Evolutionary conservation across 1,140 invertebrate genomes (phyloP), one percentile per base, ranked within the genome.

Genomic region (Papilio polyxenes): DNA sequence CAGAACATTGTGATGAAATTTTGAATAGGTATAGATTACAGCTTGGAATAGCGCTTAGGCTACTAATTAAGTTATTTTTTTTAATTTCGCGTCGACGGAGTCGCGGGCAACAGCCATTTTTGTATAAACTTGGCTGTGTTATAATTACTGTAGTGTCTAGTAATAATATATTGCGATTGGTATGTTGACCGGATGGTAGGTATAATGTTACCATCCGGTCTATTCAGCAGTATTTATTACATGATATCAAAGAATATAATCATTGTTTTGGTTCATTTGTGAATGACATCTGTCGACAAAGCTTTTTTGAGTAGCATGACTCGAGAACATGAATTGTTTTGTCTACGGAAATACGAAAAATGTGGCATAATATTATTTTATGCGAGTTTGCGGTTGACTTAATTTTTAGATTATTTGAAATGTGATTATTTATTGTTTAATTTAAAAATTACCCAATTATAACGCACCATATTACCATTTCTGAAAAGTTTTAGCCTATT

Each of bases 291-390:
- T 48, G 78, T 44, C 78, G 78, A 69, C n/a, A 44, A 49, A 65
- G 59, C 77, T 40, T 80, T 80, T 65, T 53, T 15, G 37, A 77
- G 78, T 80, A 80, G 69, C 31, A 17, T 59, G 76, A 65, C 79
- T 83, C 80, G n/a, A 62, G 82, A 84, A 62, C 80, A 80, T 76
- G 80, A 75, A 81, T 80, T 83, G 83, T 85, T 85, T 75, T 80
- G 80, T 83, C 83, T 44, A 75, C 81, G 82, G 83, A 81, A 78
- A 31, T 49, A 77, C 11, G n/a, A 77, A 11, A 53, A 31, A 13
- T 51, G 75, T 77, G 4, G 4, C 31, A 37, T 37, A 5, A 31
- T 37, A 15, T 65, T 65, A 65, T 37, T 11, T 31, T 1, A 37
- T 0, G 7, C 17, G 9, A 49, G 44, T n/a, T 48, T 75, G 74